Conservation (phyloP, 2,113 vertebrate genomes). For the Penelope pileata region DNA sequence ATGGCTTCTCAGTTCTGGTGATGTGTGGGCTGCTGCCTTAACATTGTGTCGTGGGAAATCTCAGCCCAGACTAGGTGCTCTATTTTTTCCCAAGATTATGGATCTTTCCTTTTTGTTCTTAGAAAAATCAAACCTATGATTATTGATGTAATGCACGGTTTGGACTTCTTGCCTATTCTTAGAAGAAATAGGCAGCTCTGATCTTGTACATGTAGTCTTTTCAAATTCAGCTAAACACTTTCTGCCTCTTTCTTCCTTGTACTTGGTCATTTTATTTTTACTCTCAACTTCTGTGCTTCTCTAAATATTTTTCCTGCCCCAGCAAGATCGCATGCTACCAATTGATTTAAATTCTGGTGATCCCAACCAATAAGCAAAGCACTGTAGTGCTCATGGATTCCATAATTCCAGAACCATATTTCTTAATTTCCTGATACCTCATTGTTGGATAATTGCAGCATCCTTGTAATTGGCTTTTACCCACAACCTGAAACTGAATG, state of each 20-base stretch:
- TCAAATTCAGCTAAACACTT: not conserved
- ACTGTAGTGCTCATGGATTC: not conserved
- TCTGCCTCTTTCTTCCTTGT: not conserved
- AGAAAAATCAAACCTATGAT: not conserved
- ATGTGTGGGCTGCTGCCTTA: not conserved
- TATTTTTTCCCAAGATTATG: not conserved
- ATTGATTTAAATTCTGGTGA: not conserved
- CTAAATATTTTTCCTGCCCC: not conserved
- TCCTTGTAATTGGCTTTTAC: not conserved
- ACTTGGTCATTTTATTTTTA: constrained; percentile 11
- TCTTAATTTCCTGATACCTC: not conserved
- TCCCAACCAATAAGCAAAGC: not conserved
- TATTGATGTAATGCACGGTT: not conserved
- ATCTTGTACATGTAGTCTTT: not conserved
- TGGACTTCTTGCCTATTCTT: not conserved
- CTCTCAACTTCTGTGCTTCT: not conserved
- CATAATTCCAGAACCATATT: not conserved
- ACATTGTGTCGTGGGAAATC: not conserved
- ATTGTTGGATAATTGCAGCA: not conserved
- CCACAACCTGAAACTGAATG: not conserved
- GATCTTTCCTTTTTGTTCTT: not conserved
- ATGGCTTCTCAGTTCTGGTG: not conserved
- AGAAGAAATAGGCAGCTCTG: not conserved
- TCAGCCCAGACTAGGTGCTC: not conserved
- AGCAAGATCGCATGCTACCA: not conserved